Evolutionary conservation across 1,140 invertebrate genomes (phyloP).

Genomic region (Harpegnathos saltator): DNA sequence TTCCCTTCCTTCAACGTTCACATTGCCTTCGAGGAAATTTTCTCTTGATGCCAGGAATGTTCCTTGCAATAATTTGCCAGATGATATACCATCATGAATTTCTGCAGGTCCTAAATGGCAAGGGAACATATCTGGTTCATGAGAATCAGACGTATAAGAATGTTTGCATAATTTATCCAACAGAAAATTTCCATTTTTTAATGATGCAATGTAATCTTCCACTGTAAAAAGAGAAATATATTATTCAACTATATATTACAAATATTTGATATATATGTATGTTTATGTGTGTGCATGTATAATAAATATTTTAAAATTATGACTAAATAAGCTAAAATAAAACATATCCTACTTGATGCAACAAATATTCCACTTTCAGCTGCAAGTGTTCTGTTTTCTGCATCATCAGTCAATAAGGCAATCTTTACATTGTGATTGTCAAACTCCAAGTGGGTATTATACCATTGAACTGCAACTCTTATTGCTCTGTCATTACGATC

Average conservation of each 20-base stretch:
- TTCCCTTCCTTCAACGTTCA: constrained; percentile 92
- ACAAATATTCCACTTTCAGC: constrained; percentile 89
- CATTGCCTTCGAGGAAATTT: constrained; percentile 98
- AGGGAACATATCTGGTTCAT: constrained; percentile 91
- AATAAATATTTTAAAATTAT: neutral
- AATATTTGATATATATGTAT: neutral
- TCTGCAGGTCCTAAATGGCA: constrained; percentile 93
- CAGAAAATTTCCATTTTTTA: constrained; percentile 87
- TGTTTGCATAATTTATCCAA: constrained; percentile 93
- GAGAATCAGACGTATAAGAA: constrained; percentile 88
- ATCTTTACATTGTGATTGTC: constrained; percentile 87
- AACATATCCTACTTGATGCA: constrained; percentile 87
- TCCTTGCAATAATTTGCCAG: constrained; percentile 93
- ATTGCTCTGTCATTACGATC: constrained; percentile 98
- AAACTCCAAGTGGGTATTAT: constrained; percentile 88
- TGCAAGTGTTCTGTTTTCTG: constrained; percentile 91
- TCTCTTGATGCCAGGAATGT: constrained; percentile 94
- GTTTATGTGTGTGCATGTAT: too few species aligned
- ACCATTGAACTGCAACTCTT: constrained; percentile 93
- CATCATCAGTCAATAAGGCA: constrained; percentile 95
- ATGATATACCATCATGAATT: constrained; percentile 93
- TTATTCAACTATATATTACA: neutral
- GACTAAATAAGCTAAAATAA: neutral
- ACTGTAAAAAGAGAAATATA: constrained; percentile 75
- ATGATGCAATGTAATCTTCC: constrained; percentile 81